A percentile compares a stretch with the other conserved stretches of the same genome.
These are phyloP conservation scores for Litocranius walleri DNA, from an alignment of 2,113 vertebrate genomes.

Conservation along the genomic window DNA sequence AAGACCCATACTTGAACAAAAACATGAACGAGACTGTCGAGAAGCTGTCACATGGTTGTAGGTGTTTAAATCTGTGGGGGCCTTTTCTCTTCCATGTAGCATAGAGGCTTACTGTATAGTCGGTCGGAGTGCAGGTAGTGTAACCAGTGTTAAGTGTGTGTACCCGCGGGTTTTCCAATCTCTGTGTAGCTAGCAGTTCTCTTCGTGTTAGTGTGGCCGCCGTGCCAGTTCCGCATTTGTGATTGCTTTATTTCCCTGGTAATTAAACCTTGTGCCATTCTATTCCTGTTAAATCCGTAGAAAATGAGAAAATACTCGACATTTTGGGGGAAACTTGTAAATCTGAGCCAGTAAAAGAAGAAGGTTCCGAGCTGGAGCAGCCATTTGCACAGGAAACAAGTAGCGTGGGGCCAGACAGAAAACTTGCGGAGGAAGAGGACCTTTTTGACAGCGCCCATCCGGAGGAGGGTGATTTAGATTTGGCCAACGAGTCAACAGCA, in stretches of 20 bases:
- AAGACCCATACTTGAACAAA: constrained; percentile 72
- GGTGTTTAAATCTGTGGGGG: constrained; percentile 72
- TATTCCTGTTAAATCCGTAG: constrained; percentile 98
- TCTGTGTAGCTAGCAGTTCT: constrained; percentile 87
- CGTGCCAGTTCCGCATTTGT: constrained; percentile 95
- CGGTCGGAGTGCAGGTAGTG: constrained; percentile 73
- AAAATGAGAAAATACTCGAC: constrained; percentile 99
- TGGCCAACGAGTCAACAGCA: constrained; percentile 82
- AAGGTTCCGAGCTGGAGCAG: constrained; percentile 85
- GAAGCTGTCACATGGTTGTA: constrained; percentile 71
- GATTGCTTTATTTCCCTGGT: constrained; percentile 99
- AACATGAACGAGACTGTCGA: constrained; percentile 72
- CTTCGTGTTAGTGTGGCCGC: constrained; percentile 91
- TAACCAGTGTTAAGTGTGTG: constrained; percentile 51
- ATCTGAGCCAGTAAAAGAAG: constrained; percentile 97
- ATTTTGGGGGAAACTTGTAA: constrained; percentile 96
- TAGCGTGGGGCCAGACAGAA: constrained; percentile 84
- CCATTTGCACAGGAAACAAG: constrained; percentile 89
- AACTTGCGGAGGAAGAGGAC: constrained; percentile 91
- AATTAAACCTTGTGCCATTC: constrained; percentile 99
- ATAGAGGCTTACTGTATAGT: constrained; percentile 58
- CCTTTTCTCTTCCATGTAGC: constrained; percentile 72
- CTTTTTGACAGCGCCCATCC: constrained; percentile 82
- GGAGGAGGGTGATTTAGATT: constrained; percentile 86
- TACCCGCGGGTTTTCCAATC: constrained; percentile 82